Evolutionary conservation across 2,113 vertebrate species (phyloP), one percentile per base, ranked within the genome.

Genomic region (Trogon melanurus): DNA sequence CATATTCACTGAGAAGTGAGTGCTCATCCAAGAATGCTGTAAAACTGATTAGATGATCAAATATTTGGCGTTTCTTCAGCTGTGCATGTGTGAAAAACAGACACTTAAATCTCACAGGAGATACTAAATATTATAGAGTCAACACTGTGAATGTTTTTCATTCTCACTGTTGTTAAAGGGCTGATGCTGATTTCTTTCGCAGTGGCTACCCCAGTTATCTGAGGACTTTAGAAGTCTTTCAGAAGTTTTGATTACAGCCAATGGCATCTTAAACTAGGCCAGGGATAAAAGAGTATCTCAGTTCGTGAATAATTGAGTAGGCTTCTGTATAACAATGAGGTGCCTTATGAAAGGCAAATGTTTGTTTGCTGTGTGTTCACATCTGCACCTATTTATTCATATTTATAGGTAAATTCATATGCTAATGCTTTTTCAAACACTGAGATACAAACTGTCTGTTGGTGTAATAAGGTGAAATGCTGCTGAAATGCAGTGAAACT

Each of bases 331-430:
- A 93, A 96, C 95, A 96, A 96, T 93, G 96, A 95, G 76, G 27
- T 91, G 62, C 75, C 73, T 95, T 95, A 90, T 93, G 88, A 96
- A 97, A 97, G 91, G 89, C 94, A 97, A 96, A 96, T 93, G 89
- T 95, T 97, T 93, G 90, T 93, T 94, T 97, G 78, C 90, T 92
- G 47, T 95, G 54, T 88, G 65, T 82, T 91, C 83, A 74, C 61
- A 82, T 95, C 94, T 96, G 89, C 91, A 94, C 83, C 76, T 96
- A 92, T 97, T 96, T 97, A 96, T 96, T 96, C 82, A 92, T 93
- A 91, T 96, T 95, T 93, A 89, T 93, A 91, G 93, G 87, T 94
- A 91, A 85, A 96, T 96, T 95, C 78, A 71, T 88, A 85, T 96
- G 91, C 84, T 96, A 93, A 94, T 93, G 32, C 44, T 62, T 87